Conservation (phyloP, 2,113 vertebrate species). For the Malurus cyaneus region DNA sequence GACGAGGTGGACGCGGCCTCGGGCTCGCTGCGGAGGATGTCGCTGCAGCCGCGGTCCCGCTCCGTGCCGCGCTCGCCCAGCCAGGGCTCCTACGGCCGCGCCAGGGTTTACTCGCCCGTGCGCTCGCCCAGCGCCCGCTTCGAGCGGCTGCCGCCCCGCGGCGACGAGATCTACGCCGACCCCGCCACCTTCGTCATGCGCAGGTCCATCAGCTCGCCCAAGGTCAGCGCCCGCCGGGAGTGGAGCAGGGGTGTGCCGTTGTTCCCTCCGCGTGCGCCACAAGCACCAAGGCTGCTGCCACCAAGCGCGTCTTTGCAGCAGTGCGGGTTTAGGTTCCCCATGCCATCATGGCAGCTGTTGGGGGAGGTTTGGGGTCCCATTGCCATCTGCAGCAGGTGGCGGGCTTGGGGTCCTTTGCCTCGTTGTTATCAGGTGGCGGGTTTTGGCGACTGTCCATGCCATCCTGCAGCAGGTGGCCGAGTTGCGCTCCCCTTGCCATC, state of each 20-base stretch:
- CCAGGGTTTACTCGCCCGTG: conserved; percentile 85
- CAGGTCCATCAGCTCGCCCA: conserved; percentile 90
- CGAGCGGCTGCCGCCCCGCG: conserved; percentile 76
- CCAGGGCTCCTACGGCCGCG: conserved; percentile 81
- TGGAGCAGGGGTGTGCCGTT: neutral
- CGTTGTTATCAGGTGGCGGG: too few relatives aligned
- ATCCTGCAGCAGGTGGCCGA: too few relatives aligned
- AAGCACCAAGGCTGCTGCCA: neutral
- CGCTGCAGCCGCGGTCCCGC: conserved; percentile 90
- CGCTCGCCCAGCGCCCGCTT: conserved; percentile 86
- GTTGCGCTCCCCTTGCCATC: too few relatives aligned
- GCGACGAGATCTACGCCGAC: conserved; percentile 83
- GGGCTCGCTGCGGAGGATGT: conserved; percentile 82
- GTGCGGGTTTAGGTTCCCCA: too few relatives aligned
- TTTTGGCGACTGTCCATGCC: too few relatives aligned
- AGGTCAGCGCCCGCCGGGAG: conserved; percentile 68
- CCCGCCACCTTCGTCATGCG: conserved; percentile 84
- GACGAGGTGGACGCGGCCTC: conserved; percentile 80
- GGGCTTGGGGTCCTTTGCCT: neutral
- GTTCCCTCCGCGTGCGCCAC: rapidly evolving
- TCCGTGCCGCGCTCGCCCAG: conserved; percentile 91
- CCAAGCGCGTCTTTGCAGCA: too few relatives aligned
- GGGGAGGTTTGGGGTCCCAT: too few relatives aligned
- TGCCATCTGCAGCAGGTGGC: too few relatives aligned
- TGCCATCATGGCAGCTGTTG: too few relatives aligned